Base-by-base conservation (phyloP, 2,113 vertebrate genomes). In the Gnathonemus longibarbis region DNA sequence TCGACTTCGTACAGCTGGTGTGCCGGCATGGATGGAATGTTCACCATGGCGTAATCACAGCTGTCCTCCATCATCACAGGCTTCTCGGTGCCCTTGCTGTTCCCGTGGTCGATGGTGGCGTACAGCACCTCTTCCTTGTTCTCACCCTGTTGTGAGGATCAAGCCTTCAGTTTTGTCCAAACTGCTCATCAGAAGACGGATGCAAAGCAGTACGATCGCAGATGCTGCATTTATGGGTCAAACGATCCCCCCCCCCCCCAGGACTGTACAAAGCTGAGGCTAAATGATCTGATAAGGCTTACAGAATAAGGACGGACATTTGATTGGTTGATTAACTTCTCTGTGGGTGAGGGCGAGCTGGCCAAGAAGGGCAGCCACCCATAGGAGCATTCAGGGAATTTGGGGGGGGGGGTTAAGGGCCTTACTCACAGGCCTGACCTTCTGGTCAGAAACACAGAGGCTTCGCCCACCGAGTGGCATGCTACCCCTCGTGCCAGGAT, bases 1-100 rank as follows among this genome's bases (percentile, higher is more conserved):
- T 95, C 94, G 35, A 46, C 93, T 50, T 90, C 90, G 1, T 92
- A 91, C 52, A 6, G 5, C 5, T 92, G 77, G 1, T 93, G 90
- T 1, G 48, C 84, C 0, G 6, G 3, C 9, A 58, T 49, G 83
- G 45, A 27, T 5, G 94, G 94, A 9, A 94, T 3, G 0, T 87
- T 83, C 17, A 96, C 93, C n/a, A 70, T 90, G 80, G 94, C 92
- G 10, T 96, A 96, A 89, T 95, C 95, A 89, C 94, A 96, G n/a
- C 94, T 92, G 35, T 93, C 83, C 3, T 27, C 6, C 1, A 2
- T 1, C 5, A 85, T 15, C 84, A 15, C 87, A 6, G 0, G 1
- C 6, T 21, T 88, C 8, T 39, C 91, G 1, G 50, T 2, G 90
- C 21, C 50, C 66, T 89, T 88, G 62, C 3, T 6, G 0, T 31